phyloP scores from a whole-genome alignment of 2,888 invertebrate species.

The Pogonocherus hispidulus region DNA sequence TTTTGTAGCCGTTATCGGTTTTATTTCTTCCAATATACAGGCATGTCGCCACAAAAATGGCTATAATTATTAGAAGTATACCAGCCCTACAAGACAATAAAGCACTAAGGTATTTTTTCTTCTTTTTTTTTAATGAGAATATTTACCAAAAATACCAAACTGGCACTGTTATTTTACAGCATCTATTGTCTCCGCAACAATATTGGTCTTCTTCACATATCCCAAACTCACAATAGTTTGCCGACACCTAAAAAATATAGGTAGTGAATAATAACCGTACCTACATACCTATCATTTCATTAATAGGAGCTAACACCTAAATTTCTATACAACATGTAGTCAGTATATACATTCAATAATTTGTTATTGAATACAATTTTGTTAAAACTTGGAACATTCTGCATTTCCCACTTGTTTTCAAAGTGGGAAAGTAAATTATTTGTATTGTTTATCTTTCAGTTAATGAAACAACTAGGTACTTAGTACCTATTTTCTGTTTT shows the following conservation, averaged over 20 bases:
- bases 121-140: not conserved
- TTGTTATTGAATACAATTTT: no score
- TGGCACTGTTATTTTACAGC: constrained; percentile 60
- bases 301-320: no score
- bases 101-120: not conserved
- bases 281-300: no score
- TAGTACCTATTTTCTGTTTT: no score
- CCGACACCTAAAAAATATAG: constrained; percentile 40
- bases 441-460: no score
- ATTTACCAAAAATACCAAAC: constrained; percentile 64
- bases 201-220: constrained; percentile 61
- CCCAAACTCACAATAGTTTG: constrained; percentile 63
- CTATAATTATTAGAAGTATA: constrained; percentile 57
- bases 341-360: no score
- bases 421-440: no score
- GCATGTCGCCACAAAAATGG: constrained; percentile 50
- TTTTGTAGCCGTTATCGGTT: constrained; percentile 21
- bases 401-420: no score
- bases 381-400: no score
- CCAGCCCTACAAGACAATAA: constrained; percentile 55
- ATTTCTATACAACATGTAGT: no score
- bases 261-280: no score
- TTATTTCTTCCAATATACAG: constrained; percentile 47
- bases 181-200: constrained; percentile 64
- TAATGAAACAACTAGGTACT: no score